A percentile compares a stretch with the other conserved stretches of the same genome.
These are phyloP conservation scores for Digitonthophagus gazella DNA, from an alignment of 2,888 invertebrate genomes.

Conservation along the genomic window DNA sequence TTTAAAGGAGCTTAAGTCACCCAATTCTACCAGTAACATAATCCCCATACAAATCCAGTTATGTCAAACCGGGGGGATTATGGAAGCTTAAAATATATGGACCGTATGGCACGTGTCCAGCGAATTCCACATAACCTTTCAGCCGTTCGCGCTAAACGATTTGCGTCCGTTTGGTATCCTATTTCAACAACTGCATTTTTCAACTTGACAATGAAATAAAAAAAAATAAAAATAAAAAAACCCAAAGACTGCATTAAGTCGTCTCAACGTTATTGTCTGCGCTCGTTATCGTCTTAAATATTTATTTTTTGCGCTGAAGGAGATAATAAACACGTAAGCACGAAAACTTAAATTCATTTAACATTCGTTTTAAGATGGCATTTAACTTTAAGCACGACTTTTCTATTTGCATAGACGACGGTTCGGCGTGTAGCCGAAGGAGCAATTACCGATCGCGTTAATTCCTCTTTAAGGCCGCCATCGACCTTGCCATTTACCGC, in stretches of 20 bases:
- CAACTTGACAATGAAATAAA: too few relatives aligned
- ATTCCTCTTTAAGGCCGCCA: background rate
- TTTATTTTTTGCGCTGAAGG: too few relatives aligned
- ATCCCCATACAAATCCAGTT: background rate
- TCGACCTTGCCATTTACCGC: background rate
- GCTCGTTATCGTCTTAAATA: too few relatives aligned
- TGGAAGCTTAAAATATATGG: background rate
- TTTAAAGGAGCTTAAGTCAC: background rate
- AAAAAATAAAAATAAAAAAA: too few relatives aligned
- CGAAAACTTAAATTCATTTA: background rate
- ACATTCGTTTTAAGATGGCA: background rate
- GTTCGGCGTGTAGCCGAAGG: background rate
- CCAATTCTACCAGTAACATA: background rate
- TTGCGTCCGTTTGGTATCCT: background rate
- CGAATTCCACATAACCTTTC: background rate
- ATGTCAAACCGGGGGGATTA: background rate
- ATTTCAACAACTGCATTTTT: background rate
- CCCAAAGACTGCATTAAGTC: too few relatives aligned
- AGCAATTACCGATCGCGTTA: background rate
- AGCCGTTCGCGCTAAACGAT: background rate
- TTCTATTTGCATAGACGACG: background rate
- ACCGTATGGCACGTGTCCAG: background rate
- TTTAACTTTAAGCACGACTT: background rate
- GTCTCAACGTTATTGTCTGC: too few relatives aligned
- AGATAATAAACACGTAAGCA: too few relatives aligned